phyloP scores from a whole-genome alignment of 2,888 invertebrate genomes.

The Dicycla oo region DNA sequence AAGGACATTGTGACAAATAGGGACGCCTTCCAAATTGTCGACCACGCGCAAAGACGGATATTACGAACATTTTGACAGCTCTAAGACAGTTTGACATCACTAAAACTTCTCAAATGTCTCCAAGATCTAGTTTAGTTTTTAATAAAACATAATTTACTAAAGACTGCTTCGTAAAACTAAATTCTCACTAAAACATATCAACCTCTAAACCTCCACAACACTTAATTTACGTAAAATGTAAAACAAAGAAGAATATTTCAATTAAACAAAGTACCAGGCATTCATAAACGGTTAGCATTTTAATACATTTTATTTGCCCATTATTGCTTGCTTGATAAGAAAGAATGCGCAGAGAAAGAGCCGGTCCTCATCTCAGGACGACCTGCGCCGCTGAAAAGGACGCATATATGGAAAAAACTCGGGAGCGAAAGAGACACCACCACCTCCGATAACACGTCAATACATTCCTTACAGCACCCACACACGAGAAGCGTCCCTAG shows the following conservation, averaged over 20 bases:
- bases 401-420: constrained; percentile 81
- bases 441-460: constrained; percentile 90
- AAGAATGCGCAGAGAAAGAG: constrained; percentile 89
- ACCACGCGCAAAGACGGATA: constrained; percentile 18
- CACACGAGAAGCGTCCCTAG: constrained; percentile 77
- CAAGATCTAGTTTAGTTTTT: constrained; percentile 6
- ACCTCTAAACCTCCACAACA: constrained; percentile 17
- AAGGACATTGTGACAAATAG: constrained; percentile 46
- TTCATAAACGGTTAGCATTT: constrained; percentile 74
- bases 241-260: constrained; percentile 67
- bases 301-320: constrained; percentile 79
- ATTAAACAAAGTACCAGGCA: constrained; percentile 77
- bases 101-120: constrained; percentile 3
- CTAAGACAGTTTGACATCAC: constrained; percentile 15
- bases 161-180: neutral
- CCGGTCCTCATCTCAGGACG: constrained; percentile 85
- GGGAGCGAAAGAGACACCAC: constrained; percentile 83
- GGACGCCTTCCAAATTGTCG: constrained; percentile 36
- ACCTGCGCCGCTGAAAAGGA: constrained; percentile 86
- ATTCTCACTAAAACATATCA: constrained; percentile 5
- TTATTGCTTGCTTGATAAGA: constrained; percentile 83
- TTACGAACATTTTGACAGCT: constrained; percentile 33
- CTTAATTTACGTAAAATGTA: constrained; percentile 60
- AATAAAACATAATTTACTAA: neutral
- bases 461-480: constrained; percentile 84